These are phyloP conservation scores for Oncorhynchus masou DNA, from an alignment of 2,113 vertebrate species.

Conservation along the genomic window DNA sequence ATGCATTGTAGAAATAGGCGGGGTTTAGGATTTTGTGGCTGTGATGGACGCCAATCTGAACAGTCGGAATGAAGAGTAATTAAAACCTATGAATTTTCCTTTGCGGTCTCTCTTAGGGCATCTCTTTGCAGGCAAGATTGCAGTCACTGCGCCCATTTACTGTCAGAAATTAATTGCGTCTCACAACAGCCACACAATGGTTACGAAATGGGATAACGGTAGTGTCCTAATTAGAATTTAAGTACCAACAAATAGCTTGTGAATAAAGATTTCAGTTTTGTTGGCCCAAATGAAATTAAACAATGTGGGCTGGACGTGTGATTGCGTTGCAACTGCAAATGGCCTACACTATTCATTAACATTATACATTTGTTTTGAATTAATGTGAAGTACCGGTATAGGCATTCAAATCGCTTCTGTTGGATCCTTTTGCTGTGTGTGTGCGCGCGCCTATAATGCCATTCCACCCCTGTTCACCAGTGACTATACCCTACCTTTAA, in stretches of 20 bases:
- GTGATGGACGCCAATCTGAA: slow-evolving; percentile 88
- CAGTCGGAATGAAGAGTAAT: slow-evolving; percentile 89
- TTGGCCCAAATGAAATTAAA: slow-evolving; percentile 84
- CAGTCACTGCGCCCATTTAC: slow-evolving; percentile 76
- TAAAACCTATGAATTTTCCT: slow-evolving; percentile 94
- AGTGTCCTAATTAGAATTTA: slow-evolving; percentile 89
- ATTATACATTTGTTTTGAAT: background rate
- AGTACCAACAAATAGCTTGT: slow-evolving; percentile 79
- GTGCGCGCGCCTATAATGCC: too few species aligned
- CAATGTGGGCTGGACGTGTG: slow-evolving; percentile 66
- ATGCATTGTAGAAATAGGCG: too few species aligned
- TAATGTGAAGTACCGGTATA: background rate
- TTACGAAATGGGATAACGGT: slow-evolving; percentile 82
- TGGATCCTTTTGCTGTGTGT: too few species aligned
- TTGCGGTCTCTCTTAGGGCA: slow-evolving; percentile 78
- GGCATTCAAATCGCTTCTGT: too few species aligned
- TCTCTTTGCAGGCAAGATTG: slow-evolving; percentile 87
- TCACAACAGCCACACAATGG: slow-evolving; percentile 70
- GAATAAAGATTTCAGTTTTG: slow-evolving; percentile 87
- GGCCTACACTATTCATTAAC: background rate
- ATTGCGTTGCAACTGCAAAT: slow-evolving; percentile 18
- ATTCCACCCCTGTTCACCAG: too few species aligned
- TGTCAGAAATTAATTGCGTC: slow-evolving; percentile 75
- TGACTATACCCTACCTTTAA: too few species aligned
- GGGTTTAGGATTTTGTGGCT: too few species aligned